Conservation (phyloP, 2,113 vertebrate species). For the Leptobrachium ailaonicum region DNA sequence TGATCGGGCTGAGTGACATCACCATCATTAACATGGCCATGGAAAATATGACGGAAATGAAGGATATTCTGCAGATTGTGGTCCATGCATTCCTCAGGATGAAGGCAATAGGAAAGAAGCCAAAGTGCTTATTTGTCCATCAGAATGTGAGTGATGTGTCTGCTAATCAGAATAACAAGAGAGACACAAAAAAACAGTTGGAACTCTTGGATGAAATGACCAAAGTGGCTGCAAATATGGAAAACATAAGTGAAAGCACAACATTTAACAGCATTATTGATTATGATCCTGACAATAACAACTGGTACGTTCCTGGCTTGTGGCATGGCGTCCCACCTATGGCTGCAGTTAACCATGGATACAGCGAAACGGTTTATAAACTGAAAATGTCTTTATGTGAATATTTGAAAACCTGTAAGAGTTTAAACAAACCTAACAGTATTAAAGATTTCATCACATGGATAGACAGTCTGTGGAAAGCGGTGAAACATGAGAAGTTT, state of each 20-base stretch:
- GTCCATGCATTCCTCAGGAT: conserved; percentile 73
- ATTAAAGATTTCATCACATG: conserved; percentile 61
- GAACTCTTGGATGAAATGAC: conserved; percentile 68
- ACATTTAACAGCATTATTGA: conserved; percentile 51
- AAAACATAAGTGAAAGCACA: conserved; percentile 58
- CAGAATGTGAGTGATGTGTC: conserved; percentile 72
- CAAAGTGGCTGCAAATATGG: conserved; percentile 65
- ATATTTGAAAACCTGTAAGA: conserved; percentile 48
- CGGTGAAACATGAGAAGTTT: conserved; percentile 37
- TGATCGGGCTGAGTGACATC: conserved; percentile 72
- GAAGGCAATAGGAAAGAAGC: conserved; percentile 64
- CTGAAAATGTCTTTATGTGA: conserved; percentile 62
- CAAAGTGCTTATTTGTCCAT: conserved; percentile 73
- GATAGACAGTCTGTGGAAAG: conserved; percentile 57
- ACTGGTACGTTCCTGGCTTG: conserved; percentile 63
- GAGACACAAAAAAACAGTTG: conserved; percentile 63
- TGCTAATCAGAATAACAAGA: conserved; percentile 63
- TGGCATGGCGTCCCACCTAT: conserved; percentile 63
- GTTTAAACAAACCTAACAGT: conserved; percentile 45
- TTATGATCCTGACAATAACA: conserved; percentile 46
- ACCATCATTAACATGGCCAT: conserved; percentile 69
- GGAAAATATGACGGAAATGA: conserved; percentile 56
- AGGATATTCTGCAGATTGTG: conserved; percentile 65
- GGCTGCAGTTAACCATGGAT: conserved; percentile 60
- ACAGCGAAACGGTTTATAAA: conserved; percentile 63